Conservation (phyloP, 1,140 invertebrate genomes). For the Reticulitermes speratus region DNA sequence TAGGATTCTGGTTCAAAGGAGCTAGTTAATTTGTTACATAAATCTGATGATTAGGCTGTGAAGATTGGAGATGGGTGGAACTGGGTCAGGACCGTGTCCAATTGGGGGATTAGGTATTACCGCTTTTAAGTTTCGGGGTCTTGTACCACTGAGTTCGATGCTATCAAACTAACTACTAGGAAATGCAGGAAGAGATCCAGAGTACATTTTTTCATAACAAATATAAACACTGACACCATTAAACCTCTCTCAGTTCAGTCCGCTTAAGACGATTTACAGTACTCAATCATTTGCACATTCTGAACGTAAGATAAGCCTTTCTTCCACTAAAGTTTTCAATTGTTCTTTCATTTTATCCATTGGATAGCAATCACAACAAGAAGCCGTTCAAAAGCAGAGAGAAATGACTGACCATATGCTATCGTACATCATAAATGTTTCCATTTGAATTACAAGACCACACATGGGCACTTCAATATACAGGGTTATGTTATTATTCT, state of each 20-base stretch:
- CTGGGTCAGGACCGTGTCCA: no score
- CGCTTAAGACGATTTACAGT: not conserved
- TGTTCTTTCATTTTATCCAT: not conserved
- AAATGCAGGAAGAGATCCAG: no score
- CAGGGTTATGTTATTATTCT: not conserved
- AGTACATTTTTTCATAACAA: no score
- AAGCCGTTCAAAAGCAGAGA: not conserved
- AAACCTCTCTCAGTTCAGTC: not conserved
- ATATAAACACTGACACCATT: not conserved
- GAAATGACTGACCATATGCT: not conserved
- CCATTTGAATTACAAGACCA: not conserved
- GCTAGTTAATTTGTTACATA: no score
- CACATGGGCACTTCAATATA: not conserved
- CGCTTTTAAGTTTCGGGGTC: no score
- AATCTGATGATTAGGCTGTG: no score
- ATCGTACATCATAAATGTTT: not conserved
- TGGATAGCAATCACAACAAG: not conserved
- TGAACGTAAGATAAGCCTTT: not conserved
- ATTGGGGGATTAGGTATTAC: no score
- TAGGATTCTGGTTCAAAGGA: no score
- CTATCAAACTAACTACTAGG: no score
- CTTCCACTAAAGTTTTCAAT: not conserved
- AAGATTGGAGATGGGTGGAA: no score
- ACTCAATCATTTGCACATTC: not conserved
- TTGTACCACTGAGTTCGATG: no score